phyloP scores from a whole-genome alignment of 2,797 vertebrate genomes.

The Neosilurus mollespiculum region DNA sequence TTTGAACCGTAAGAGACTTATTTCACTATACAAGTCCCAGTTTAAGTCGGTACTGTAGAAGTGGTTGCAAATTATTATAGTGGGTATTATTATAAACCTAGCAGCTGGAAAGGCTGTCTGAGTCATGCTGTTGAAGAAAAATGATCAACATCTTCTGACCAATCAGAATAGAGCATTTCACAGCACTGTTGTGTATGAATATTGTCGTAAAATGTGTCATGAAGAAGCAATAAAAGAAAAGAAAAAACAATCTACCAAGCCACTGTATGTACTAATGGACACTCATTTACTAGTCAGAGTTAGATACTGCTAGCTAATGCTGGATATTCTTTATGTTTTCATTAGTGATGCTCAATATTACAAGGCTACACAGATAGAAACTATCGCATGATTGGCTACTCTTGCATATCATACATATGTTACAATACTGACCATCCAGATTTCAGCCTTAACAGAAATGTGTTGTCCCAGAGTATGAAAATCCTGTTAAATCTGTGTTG shows the following conservation, averaged over 20 bases:
- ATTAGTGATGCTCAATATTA: background rate
- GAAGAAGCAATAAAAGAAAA: background rate
- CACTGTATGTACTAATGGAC: background rate
- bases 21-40: background rate
- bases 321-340: background rate
- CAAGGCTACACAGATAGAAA: background rate
- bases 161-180: background rate
- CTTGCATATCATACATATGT: background rate
- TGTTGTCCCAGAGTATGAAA: constrained; percentile 1
- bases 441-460: background rate
- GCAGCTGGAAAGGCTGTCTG: background rate
- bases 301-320: background rate
- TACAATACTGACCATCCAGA: background rate
- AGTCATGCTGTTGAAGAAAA: background rate
- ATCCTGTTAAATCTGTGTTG: background rate
- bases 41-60: background rate
- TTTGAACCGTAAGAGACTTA: background rate
- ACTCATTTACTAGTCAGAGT: background rate
- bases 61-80: background rate
- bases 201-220: background rate
- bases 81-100: background rate
- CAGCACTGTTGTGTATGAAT: background rate
- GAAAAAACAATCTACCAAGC: background rate
- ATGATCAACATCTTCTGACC: background rate
- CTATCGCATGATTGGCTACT: background rate